phyloP scores from a whole-genome alignment of 2,113 vertebrate genomes.

The Serinus canaria region DNA sequence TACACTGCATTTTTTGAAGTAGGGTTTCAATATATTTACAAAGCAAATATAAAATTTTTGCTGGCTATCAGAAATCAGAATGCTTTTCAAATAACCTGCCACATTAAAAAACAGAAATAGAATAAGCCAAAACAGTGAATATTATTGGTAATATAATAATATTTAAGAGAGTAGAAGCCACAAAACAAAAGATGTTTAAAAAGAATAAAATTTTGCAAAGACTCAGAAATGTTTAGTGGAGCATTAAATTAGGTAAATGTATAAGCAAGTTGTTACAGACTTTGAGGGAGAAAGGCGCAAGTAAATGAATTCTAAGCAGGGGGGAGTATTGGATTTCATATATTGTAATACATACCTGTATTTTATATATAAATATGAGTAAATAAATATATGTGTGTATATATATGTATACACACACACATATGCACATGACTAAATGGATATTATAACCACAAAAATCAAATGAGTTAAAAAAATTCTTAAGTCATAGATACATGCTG shows the following conservation, averaged over 20 bases:
- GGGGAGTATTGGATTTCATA: background rate
- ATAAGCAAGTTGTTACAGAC: background rate
- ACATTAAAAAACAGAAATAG: background rate
- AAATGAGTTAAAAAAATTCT: background rate
- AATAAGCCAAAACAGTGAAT: background rate
- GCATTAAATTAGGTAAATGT: background rate
- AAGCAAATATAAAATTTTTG: background rate
- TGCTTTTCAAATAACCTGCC: background rate
- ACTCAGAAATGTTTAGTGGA: background rate
- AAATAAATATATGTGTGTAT: background rate
- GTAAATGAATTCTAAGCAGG: background rate
- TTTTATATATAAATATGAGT: background rate
- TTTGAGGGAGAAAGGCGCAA: background rate
- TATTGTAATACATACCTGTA: background rate
- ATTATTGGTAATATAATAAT: background rate
- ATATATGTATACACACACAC: too few species aligned
- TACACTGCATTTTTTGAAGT: background rate
- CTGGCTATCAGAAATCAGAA: background rate
- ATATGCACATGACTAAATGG: background rate
- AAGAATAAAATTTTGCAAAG: background rate
- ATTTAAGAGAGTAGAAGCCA: background rate
- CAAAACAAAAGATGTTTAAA: background rate
- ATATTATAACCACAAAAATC: background rate
- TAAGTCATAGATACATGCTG: background rate
- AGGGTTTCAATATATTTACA: background rate